A percentile compares a stretch with the other conserved stretches of the same genome.
Conservation (phyloP, 2,888 invertebrate genomes). For the Eurytoma californica region DNA sequence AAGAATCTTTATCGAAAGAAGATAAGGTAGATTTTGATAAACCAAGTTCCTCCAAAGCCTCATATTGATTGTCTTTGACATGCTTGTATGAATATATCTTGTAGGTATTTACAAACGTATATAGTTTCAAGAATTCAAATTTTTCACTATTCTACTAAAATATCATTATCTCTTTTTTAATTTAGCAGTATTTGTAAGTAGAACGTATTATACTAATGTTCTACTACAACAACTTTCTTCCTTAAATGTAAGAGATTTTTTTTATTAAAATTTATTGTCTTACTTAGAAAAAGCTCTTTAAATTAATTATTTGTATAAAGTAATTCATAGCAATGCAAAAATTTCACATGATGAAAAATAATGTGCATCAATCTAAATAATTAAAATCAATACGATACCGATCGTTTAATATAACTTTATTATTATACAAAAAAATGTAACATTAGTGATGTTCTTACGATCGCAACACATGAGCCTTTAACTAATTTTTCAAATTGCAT, state of each 20-base stretch:
- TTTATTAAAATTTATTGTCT: background rate
- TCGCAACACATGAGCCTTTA: constrained; percentile 48
- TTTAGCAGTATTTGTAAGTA: too few species aligned
- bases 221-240: too few species aligned
- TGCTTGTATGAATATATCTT: too few species aligned
- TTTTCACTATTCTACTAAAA: too few species aligned
- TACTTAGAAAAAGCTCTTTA: background rate
- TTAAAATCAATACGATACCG: constrained; percentile 26
- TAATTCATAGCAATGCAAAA: too few species aligned
- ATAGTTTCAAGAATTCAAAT: too few species aligned
- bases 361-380: background rate
- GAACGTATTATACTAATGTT: too few species aligned
- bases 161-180: too few species aligned
- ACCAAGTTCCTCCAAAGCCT: background rate
- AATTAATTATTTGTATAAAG: background rate
- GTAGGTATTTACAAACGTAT: too few species aligned
- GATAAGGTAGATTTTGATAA: constrained; percentile 10
- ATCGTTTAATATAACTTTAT: constrained; percentile 50
- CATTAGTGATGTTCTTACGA: constrained; percentile 50
- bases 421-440: constrained; percentile 51
- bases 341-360: background rate
- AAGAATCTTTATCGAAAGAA: background rate
- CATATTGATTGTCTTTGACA: too few species aligned
- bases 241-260: too few species aligned
- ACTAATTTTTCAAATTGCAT: constrained; percentile 47